Conservation (phyloP, 2,888 invertebrate genomes). For the Brachypterus glaber region DNA sequence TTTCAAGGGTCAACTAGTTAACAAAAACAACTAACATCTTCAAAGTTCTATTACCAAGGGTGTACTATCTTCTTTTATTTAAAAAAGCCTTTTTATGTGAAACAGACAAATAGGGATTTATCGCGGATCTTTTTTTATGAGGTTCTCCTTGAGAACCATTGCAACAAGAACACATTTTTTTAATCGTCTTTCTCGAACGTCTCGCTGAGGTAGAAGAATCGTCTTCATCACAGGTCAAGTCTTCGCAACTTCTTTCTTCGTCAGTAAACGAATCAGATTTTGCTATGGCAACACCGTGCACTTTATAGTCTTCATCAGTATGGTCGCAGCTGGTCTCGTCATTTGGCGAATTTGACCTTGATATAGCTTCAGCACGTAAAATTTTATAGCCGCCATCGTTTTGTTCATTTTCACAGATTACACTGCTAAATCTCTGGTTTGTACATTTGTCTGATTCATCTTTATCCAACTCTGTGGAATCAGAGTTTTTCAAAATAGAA, state of each 20-base stretch:
- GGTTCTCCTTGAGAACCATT: constrained; percentile 32
- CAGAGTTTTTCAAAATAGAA: constrained; percentile 37
- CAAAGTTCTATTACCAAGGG: constrained; percentile 22
- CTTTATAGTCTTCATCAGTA: constrained; percentile 29
- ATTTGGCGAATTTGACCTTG: constrained; percentile 27
- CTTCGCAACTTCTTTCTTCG: constrained; percentile 30
- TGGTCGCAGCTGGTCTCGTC: constrained; percentile 32
- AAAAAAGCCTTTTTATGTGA: constrained; percentile 38
- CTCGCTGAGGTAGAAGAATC: constrained; percentile 33
- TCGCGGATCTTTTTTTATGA: constrained; percentile 32
- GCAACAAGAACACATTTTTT: constrained; percentile 38
- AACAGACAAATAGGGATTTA: constrained; percentile 33
- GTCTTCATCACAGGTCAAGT: constrained; percentile 30
- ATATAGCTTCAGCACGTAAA: constrained; percentile 29
- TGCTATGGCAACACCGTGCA: constrained; percentile 31
- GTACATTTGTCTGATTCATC: constrained; percentile 23
- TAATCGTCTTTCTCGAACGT: constrained; percentile 34
- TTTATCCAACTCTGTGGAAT: constrained; percentile 31
- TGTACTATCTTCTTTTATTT: constrained; percentile 40
- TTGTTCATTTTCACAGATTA: constrained; percentile 27
- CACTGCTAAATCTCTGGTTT: constrained; percentile 22
- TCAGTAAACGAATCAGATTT: constrained; percentile 27
- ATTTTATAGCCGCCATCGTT: constrained; percentile 30
- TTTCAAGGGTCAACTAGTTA: too few species aligned
- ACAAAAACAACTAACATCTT: constrained; percentile 27